phyloP scores from a whole-genome alignment of 2,113 vertebrate genomes.

The Haplochromis vanheusdeni region DNA sequence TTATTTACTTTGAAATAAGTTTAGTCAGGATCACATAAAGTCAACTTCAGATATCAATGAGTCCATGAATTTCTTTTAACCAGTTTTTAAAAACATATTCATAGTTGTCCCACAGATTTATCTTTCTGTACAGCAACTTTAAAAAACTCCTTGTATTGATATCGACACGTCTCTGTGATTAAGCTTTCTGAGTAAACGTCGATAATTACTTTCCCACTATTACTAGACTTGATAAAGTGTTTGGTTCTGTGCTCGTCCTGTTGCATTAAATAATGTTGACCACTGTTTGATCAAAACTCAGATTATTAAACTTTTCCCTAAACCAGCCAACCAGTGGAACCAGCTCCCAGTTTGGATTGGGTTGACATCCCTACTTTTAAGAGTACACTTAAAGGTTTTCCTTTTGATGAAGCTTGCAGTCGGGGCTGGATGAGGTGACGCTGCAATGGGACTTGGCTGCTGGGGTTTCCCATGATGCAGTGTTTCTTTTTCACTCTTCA shows the following conservation, averaged over 20 bases:
- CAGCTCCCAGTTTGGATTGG: not conserved
- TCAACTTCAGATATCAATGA: not conserved
- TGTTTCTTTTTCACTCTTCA: not conserved
- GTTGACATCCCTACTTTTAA: not conserved
- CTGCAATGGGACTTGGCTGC: not conserved
- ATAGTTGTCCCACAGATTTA: not conserved
- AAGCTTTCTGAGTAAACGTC: not conserved
- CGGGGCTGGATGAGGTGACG: not conserved
- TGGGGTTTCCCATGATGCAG: not conserved
- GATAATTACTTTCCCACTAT: not conserved
- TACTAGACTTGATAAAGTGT: not conserved
- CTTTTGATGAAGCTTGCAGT: not conserved
- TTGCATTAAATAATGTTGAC: not conserved
- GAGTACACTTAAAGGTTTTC: not conserved
- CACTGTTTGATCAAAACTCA: not conserved
- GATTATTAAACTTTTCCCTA: not conserved
- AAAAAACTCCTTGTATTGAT: rapidly evolving
- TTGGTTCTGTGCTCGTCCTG: not conserved
- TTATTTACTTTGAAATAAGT: not conserved
- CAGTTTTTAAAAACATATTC: not conserved
- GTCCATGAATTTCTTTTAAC: not conserved
- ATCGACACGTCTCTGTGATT: not conserved
- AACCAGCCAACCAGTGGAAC: not conserved
- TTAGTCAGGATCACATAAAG: not conserved
- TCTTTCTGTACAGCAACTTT: not conserved